Evolutionary conservation across 2,888 invertebrate genomes (phyloP).

Genomic region (Aelia acuminata): DNA sequence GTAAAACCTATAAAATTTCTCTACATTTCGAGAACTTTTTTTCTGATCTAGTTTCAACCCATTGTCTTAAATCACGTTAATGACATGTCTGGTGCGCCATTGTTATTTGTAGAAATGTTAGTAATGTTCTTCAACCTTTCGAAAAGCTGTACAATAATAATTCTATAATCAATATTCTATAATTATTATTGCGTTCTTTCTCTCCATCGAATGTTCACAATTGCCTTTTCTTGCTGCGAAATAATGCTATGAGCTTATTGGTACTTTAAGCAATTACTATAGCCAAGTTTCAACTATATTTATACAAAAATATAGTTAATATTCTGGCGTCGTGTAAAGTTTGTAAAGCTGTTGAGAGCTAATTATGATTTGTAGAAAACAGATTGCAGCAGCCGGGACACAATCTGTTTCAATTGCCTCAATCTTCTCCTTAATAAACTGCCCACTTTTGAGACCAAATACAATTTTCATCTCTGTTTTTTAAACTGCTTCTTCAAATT

Average conservation of each 20-base stretch:
- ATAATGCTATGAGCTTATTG: background rate
- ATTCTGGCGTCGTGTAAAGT: background rate
- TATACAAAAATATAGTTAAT: background rate
- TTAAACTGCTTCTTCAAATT: background rate
- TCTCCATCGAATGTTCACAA: no score
- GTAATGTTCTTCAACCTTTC: no score
- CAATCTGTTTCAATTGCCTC: slow-evolving; percentile 1
- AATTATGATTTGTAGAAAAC: background rate
- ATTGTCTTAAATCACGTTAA: no score
- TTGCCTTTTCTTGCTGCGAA: background rate
- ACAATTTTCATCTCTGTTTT: background rate
- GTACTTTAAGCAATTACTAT: background rate
- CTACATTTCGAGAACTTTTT: no score
- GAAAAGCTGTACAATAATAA: no score
- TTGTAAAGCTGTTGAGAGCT: background rate
- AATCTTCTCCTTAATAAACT: slow-evolving; percentile 9
- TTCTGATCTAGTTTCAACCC: no score
- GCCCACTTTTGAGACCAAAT: background rate
- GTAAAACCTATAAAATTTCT: no score
- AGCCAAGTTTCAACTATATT: background rate
- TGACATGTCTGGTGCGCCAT: no score
- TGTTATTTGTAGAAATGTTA: no score
- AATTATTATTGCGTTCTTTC: no score
- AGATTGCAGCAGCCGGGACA: background rate
- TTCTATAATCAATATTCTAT: no score